These are phyloP conservation scores for Ctenochaetus hawaiiensis DNA, from an alignment of 2,797 vertebrate genomes.

Conservation along the genomic window DNA sequence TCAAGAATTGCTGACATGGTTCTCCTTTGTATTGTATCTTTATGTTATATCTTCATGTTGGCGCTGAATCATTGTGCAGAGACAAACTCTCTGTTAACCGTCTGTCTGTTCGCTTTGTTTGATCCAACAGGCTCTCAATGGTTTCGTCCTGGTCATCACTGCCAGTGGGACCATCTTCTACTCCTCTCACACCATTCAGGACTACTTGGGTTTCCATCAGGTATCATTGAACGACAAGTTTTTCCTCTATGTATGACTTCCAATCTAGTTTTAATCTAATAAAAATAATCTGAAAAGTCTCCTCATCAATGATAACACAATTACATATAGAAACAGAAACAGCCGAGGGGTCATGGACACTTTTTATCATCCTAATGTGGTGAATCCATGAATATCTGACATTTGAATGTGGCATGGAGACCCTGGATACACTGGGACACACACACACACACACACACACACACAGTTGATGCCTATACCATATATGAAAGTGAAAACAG, in stretches of 20 bases:
- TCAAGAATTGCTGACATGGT: neutral
- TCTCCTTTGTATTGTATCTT: neutral
- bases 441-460: too few species aligned
- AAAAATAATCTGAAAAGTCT: too few species aligned
- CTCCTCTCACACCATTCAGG: constrained; percentile 88
- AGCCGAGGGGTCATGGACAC: too few species aligned
- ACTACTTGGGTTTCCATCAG: constrained; percentile 92
- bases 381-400: neutral
- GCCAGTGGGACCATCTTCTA: constrained; percentile 89
- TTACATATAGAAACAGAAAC: neutral
- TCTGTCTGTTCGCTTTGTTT: constrained; percentile 30
- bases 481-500: too few species aligned
- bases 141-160: constrained; percentile 87
- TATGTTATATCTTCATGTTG: too few species aligned
- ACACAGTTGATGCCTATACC: too few species aligned
- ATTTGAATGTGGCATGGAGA: neutral
- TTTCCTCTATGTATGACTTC: neutral
- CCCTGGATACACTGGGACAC: too few species aligned
- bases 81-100: neutral
- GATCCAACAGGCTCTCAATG: constrained; percentile 79
- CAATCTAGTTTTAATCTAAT: too few species aligned
- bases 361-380: neutral
- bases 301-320: neutral
- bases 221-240: constrained; percentile 59
- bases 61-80: too few species aligned